Evolutionary conservation across 2,888 invertebrate species (phyloP).

Genomic region (Drosophila pseudotalamancana): DNA sequence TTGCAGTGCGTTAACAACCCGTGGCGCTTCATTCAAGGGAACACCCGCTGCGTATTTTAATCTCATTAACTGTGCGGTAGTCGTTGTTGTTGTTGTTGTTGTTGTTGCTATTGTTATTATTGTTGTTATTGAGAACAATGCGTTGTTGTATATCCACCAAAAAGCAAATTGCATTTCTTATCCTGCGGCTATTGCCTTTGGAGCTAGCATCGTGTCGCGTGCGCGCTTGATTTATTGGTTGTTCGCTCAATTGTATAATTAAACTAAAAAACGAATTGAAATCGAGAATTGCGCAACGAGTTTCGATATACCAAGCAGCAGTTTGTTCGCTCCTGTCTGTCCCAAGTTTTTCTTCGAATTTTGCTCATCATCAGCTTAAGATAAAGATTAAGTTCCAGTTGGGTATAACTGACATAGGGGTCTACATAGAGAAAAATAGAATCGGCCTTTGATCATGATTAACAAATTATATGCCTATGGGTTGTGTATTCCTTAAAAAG

Average conservation of each 20-base stretch:
- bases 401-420: too few relatives aligned
- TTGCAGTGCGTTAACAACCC: conserved; percentile 48
- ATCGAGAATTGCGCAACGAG: conserved; percentile 4
- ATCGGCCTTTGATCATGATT: too few relatives aligned
- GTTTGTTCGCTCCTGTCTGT: background rate
- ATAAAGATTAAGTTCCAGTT: too few relatives aligned
- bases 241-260: conserved; percentile 8
- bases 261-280: conserved; percentile 1
- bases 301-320: background rate
- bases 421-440: too few relatives aligned
- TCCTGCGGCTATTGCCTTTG: conserved; percentile 46
- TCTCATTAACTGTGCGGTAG: conserved; percentile 73
- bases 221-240: conserved; percentile 20
- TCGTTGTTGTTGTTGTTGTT: conserved; percentile 13
- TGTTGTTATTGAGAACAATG: conserved; percentile 22
- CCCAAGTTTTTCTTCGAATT: conserved; percentile 2
- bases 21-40: conserved; percentile 55
- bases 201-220: conserved; percentile 19
- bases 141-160: conserved; percentile 44
- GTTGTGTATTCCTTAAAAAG: too few relatives aligned
- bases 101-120: conserved; percentile 16
- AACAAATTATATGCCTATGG: too few relatives aligned
- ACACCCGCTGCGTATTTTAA: conserved; percentile 75
- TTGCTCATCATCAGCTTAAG: too few relatives aligned
- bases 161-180: conserved; percentile 57